Evolutionary conservation across 1,140 invertebrate genomes (phyloP).

Genomic region (Platyscapa corneri): DNA sequence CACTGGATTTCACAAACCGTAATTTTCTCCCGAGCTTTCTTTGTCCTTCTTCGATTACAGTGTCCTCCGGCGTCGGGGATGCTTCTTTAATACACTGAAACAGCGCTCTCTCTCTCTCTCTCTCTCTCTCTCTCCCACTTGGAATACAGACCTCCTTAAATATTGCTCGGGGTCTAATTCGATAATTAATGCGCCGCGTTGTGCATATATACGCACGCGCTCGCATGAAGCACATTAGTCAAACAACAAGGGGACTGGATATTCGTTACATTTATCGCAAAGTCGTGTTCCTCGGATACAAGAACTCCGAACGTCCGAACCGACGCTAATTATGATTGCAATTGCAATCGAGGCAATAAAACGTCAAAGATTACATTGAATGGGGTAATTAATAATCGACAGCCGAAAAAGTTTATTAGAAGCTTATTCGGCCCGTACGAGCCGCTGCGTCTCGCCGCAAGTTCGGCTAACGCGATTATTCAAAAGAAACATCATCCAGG

Average conservation of each 20-base stretch:
- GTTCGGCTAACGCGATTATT: too few species aligned
- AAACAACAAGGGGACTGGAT: too few species aligned
- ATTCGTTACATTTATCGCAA: too few species aligned
- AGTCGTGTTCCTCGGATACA: background rate
- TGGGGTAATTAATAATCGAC: too few species aligned
- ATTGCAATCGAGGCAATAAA: too few species aligned
- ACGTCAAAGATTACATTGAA: too few species aligned
- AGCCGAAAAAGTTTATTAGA: too few species aligned
- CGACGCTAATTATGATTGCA: background rate
- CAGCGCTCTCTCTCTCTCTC: background rate
- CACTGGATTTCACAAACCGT: background rate
- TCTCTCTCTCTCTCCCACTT: background rate
- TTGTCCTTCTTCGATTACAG: background rate
- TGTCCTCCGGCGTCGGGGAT: background rate
- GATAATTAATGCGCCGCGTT: background rate
- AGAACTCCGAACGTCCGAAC: background rate
- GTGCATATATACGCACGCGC: background rate
- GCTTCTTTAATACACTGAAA: background rate
- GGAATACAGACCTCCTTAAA: background rate
- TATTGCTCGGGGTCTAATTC: background rate
- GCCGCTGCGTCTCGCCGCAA: too few species aligned
- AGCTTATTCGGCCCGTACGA: too few species aligned
- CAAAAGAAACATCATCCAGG: too few species aligned
- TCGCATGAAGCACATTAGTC: background rate
- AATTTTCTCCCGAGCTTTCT: background rate